A percentile compares a stretch with the other conserved stretches of the same genome.
phyloP scores from a whole-genome alignment of 2,888 invertebrate species.

The Nasonia oneida region DNA sequence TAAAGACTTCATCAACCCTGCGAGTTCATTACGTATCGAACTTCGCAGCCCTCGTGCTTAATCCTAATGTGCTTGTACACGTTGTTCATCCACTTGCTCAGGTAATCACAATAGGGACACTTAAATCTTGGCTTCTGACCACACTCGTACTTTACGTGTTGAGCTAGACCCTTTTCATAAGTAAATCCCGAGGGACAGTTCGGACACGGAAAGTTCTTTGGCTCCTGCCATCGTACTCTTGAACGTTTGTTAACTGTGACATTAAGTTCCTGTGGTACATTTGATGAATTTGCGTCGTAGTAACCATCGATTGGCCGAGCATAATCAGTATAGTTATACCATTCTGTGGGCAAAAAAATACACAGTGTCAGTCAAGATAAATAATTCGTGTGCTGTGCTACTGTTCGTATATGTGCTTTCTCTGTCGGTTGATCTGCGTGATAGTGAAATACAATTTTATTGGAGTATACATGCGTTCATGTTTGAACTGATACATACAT shows the following conservation, averaged over 20 bases:
- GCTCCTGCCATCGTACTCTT: background rate
- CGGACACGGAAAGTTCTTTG: conserved; percentile 23
- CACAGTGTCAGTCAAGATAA: background rate
- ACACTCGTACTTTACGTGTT: conserved; percentile 71
- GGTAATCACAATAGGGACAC: conserved; percentile 75
- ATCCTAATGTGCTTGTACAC: conserved; percentile 72
- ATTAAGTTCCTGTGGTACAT: background rate
- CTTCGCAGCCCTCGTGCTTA: conserved; percentile 66
- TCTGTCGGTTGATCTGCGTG: background rate
- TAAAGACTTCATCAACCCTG: background rate
- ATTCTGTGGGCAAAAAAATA: background rate
- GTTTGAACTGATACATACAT: background rate
- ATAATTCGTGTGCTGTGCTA: background rate
- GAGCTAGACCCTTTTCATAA: conserved; percentile 6
- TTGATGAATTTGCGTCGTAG: background rate
- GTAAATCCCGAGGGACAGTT: conserved; percentile 29
- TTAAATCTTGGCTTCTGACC: conserved; percentile 76
- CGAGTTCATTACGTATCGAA: conserved; percentile 19
- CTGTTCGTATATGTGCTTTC: background rate
- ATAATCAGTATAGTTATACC: background rate
- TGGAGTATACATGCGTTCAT: background rate
- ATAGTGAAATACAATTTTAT: background rate
- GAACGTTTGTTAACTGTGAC: background rate
- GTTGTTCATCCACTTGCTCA: conserved; percentile 72
- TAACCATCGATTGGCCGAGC: background rate